Evolutionary conservation across 2,797 vertebrate genomes (phyloP), one percentile per base, ranked within the genome.

Genomic region (Nannoperca obscura): DNA sequence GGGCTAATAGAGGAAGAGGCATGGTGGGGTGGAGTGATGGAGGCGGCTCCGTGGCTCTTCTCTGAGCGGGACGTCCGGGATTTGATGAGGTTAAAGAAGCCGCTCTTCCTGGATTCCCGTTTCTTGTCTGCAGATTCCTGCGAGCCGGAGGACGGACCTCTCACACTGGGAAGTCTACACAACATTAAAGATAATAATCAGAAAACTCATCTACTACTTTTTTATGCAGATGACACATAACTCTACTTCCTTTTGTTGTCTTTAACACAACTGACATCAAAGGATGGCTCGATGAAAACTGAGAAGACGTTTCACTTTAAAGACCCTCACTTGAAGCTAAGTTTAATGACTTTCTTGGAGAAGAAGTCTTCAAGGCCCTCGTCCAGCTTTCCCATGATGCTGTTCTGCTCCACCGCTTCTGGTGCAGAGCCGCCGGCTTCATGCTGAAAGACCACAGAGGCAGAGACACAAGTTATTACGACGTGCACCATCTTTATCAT

Each of bases 361-460:
- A 97, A 99, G 94, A 99, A 99, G 78, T 98, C 98, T 30, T 98
- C 98, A 40, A 99, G 92, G 0, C 98, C 98, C 91, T 99, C 98
- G 53, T 99, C 98, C 84, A 99, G 95, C 90, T 96, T 97, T 64
- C 93, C 96, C 92, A 96, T 95, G 10, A 95, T 88, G 78, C 93
- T 92, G 63, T 95, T 96, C 81, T 96, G 95, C 64, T 97, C 97
- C 0, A 92, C 86, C 19, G 96, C 97, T 10, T 89, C 93, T 20
- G 94, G 52, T 1, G 78, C 50, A 15, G 80, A 74, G 60, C 85
- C 89, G 38, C 93, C 62, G 89, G 93, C 82, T 10, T 96, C 95
- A 17, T 63, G 65, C 88, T 90, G 59, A 46, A 62, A 66, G 24
- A 27, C 34, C 0, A 9, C 2, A 71, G 19, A 47, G 15, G 12